Evolutionary conservation across 2,113 vertebrate genomes (phyloP).

Genomic region (Peromyscus polionotus): DNA sequence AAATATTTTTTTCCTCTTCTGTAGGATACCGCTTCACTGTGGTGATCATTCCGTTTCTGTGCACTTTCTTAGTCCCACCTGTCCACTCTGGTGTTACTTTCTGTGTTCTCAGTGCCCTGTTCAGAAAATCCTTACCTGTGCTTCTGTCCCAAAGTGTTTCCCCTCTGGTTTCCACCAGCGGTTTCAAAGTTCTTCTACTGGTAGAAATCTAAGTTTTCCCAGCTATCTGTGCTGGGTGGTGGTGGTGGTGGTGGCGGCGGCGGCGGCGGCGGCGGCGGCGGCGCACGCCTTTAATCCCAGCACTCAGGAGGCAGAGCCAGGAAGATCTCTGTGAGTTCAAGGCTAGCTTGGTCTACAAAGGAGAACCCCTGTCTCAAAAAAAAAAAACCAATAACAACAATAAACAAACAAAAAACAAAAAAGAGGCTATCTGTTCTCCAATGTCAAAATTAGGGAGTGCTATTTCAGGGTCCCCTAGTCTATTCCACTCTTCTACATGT

Average conservation of each 20-base stretch:
- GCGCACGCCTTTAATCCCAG: too few species aligned
- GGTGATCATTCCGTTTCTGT: background rate
- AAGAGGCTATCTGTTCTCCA: background rate
- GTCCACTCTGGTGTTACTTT: background rate
- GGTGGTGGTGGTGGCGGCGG: too few species aligned
- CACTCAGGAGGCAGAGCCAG: too few species aligned
- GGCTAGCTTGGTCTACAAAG: too few species aligned
- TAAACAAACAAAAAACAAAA: too few species aligned
- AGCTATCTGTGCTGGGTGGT: background rate
- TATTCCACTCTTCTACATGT: background rate
- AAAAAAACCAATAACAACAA: too few species aligned
- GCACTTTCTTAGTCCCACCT: background rate
- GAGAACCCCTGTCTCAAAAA: too few species aligned
- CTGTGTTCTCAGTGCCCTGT: background rate
- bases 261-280: too few species aligned
- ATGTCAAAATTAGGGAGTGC: background rate
- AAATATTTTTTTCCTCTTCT: background rate
- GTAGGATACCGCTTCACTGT: background rate
- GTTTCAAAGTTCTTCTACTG: background rate
- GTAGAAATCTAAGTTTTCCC: background rate
- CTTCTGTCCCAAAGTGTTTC: accelerated
- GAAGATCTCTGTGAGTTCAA: too few species aligned
- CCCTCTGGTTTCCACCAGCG: background rate
- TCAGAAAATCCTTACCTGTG: background rate
- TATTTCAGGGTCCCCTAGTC: background rate